phyloP scores from a whole-genome alignment of 2,888 invertebrate species.

The Cephus pulcher region DNA sequence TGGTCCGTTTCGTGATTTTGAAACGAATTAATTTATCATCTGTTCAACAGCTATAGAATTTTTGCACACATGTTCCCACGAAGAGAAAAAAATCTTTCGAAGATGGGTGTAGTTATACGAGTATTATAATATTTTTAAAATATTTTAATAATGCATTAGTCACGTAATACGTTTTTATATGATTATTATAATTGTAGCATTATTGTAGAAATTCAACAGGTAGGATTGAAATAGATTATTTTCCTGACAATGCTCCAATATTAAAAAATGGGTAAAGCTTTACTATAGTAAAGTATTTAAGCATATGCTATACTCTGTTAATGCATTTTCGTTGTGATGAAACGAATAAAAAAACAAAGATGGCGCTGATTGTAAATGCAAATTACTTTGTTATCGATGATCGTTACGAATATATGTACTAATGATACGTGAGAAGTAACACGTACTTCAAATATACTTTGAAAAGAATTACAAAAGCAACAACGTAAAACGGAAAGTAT shows the following conservation, averaged over 20 bases:
- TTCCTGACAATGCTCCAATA: not conserved
- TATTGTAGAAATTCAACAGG: not conserved
- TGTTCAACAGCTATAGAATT: not conserved
- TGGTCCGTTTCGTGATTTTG: not conserved
- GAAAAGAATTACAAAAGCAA: not conserved
- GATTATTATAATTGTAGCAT: not conserved
- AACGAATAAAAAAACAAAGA: not conserved
- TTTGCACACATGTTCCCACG: not conserved
- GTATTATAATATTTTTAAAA: not conserved
- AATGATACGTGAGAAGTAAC: not conserved
- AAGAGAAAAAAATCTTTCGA: not conserved
- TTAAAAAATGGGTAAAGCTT: too few relatives aligned
- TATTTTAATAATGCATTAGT: not conserved
- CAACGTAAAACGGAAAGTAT: not conserved
- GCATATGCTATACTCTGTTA: too few relatives aligned
- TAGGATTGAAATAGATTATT: not conserved
- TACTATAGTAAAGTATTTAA: too few relatives aligned
- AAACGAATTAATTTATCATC: not conserved
- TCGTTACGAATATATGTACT: not conserved
- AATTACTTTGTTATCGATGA: not conserved
- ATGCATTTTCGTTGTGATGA: too few relatives aligned
- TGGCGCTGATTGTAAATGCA: not conserved
- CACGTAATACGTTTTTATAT: not conserved
- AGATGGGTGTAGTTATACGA: not conserved
- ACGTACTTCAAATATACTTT: not conserved